Evolutionary conservation across 2,888 invertebrate species (phyloP), one percentile per base, ranked within the genome.

Genomic region (Eudasyphora cyanicolor): DNA sequence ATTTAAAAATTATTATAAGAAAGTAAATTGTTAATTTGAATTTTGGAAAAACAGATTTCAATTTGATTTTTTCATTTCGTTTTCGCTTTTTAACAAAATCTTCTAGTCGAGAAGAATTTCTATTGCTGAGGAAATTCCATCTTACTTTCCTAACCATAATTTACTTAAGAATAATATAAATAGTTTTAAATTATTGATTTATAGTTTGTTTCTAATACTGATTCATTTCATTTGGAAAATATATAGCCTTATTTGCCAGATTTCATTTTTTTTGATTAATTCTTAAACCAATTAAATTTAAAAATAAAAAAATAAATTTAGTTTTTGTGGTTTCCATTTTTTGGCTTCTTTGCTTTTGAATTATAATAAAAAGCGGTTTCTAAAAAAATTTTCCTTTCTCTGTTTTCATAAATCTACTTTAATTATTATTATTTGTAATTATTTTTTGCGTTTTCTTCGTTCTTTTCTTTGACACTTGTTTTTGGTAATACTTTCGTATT

Each of bases 361-460:
- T 12, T 29, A 76, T 67, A 17, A 45, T 14, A 77, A 82, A 74
- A 70, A 78, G 42, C 35, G 21, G n/a, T 67, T 51, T 49, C 14
- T 49, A 35, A 38, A 32, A 32, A 64, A 64, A 29, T 17, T 57
- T 57, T 42, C 27, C 14, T 27, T 57, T 12, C 24, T 27, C 57
- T 32, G 19, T 51, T 70, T 73, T 21, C 8, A 67, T 64, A 76
- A 51, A 19, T 29, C 51, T 51, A 71, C 32, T 6, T 21, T 67
- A 60, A 60, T 60, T 60, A 29, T 60, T 45, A 45, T 17, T 49
- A 29, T 10, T 69, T 24, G 17, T 71, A 24, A 38, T 57, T 70
- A 74, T 57, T 57, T 85, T 87, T 86, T 87, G 87, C 76, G 82
- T 87, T 88, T 88, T 86, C 87, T 87, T 86, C 85, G 85, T 87